Percentiles rank a stretch among this genome's conserved stretches.
Evolutionary conservation across 2,888 invertebrate genomes (phyloP).

Genomic region (Drosophila mayaguana): DNA sequence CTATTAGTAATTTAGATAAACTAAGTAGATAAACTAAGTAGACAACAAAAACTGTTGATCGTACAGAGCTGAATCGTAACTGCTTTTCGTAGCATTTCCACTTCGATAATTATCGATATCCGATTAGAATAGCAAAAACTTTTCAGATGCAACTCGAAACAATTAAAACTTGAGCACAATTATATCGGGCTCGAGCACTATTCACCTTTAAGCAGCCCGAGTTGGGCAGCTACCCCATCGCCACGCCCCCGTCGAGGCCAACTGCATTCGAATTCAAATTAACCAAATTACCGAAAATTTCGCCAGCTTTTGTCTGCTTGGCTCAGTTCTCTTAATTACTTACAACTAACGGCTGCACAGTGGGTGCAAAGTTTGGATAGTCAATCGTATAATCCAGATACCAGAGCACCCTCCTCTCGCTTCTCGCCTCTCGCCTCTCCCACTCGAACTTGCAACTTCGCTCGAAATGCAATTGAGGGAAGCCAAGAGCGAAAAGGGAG

Average conservation of each 20-base stretch:
- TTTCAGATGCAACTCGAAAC: constrained; percentile 11
- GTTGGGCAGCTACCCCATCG: too few relatives aligned
- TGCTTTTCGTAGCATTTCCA: background rate
- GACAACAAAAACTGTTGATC: background rate
- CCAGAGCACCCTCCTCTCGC: background rate
- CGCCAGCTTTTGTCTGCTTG: constrained; percentile 27
- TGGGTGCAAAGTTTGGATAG: constrained; percentile 50
- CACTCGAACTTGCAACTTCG: background rate
- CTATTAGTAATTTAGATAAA: background rate
- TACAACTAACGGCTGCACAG: constrained; percentile 56
- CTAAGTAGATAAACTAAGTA: background rate
- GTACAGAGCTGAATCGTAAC: background rate
- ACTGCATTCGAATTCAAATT: constrained; percentile 67
- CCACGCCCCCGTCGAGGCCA: background rate
- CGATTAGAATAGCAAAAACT: constrained; percentile 1
- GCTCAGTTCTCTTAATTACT: constrained; percentile 63
- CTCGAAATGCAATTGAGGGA: constrained; percentile 54
- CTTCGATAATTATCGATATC: constrained; percentile 12
- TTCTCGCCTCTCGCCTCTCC: background rate
- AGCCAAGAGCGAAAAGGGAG: constrained; percentile 40
- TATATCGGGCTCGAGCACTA: background rate
- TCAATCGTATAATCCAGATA: constrained; percentile 20
- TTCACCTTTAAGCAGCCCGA: background rate
- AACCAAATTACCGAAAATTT: constrained; percentile 71
- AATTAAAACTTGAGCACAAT: constrained; percentile 30